phyloP scores from a whole-genome alignment of 2,888 invertebrate genomes.

The Torymus aiolomorphi region DNA sequence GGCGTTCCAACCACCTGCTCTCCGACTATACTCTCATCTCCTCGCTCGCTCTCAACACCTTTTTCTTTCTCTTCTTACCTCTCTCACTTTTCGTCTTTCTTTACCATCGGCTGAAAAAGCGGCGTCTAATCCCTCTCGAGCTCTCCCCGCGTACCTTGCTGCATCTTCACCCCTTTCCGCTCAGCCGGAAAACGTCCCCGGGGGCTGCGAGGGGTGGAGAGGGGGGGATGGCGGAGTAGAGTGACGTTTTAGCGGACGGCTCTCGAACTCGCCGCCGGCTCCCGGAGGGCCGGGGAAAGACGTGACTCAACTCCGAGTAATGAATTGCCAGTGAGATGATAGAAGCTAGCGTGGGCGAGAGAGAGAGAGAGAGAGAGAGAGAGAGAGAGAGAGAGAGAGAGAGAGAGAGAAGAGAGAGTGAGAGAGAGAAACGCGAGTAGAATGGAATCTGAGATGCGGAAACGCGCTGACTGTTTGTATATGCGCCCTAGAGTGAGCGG shows the following conservation, averaged over 20 bases:
- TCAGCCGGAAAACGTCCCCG: constrained; percentile 55
- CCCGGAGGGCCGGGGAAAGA: constrained; percentile 61
- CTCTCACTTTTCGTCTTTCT: background rate
- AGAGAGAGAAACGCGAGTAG: constrained; percentile 45
- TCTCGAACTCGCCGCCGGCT: constrained; percentile 53
- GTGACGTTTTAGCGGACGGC: constrained; percentile 51
- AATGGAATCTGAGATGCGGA: constrained; percentile 13
- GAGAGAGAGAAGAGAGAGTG: constrained; percentile 43
- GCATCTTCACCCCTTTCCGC: constrained; percentile 18
- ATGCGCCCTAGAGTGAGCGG: background rate
- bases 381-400: no score
- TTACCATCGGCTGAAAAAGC: constrained; percentile 9
- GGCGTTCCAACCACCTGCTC: background rate
- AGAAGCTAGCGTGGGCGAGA: constrained; percentile 14
- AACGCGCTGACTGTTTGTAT: background rate
- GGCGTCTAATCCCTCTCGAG: constrained; percentile 18
- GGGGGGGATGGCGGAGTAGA: constrained; percentile 7
- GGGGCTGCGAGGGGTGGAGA: constrained; percentile 33
- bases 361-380: constrained; percentile 44
- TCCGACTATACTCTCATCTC: background rate
- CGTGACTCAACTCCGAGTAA: constrained; percentile 65
- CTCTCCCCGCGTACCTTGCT: constrained; percentile 7
- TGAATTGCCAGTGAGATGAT: constrained; percentile 65
- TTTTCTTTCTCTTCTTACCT: background rate
- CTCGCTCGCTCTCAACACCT: constrained; percentile 6